Evolutionary conservation across 2,888 invertebrate genomes (phyloP).

Genomic region (Dysmachus trigonus): DNA sequence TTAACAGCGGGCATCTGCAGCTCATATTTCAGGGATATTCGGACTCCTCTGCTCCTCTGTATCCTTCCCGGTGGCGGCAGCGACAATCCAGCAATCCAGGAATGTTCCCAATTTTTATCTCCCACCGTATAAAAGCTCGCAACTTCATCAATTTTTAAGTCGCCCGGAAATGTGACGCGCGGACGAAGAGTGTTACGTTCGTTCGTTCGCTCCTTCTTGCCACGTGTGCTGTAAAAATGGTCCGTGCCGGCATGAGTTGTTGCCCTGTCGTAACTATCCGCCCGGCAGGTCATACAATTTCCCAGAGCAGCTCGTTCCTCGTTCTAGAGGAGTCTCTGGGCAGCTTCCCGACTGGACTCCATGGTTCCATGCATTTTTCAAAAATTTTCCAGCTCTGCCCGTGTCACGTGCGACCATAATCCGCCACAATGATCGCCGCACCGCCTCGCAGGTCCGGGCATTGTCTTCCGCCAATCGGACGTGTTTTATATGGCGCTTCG

Average conservation of each 20-base stretch:
- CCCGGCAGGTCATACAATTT: background rate
- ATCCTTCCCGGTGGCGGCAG: too few species aligned
- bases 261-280: background rate
- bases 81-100: background rate
- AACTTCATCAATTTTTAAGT: background rate
- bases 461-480: slow-evolving; percentile 11
- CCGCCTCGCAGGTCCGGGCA: background rate
- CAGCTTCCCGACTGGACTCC: background rate
- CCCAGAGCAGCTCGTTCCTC: background rate
- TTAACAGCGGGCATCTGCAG: background rate
- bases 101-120: background rate
- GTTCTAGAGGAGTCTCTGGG: background rate
- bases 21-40: background rate
- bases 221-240: background rate
- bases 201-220: background rate
- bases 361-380: slow-evolving; percentile 27
- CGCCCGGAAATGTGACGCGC: background rate
- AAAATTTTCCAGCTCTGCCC: background rate
- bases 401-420: slow-evolving; percentile 30
- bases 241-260: background rate
- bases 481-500: slow-evolving; percentile 25
- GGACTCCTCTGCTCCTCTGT: too few species aligned
- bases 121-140: background rate
- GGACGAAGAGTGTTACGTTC: background rate
- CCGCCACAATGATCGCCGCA: slow-evolving; percentile 13